Evolutionary conservation across 2,797 vertebrate species (phyloP).

Genomic region (Synaphobranchus kaupii): DNA sequence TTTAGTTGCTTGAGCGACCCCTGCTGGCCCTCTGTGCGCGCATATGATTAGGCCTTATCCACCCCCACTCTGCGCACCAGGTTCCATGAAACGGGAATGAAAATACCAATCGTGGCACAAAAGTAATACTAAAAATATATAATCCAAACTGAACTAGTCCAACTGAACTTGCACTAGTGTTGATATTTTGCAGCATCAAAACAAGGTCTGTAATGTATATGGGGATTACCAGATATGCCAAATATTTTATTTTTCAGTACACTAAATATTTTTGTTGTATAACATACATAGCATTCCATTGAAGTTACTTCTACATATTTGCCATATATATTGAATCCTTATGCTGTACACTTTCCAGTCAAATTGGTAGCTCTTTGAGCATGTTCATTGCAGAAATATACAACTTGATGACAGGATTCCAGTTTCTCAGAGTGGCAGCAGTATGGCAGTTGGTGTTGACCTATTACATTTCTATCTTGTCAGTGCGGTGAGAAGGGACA

Average conservation of each 20-base stretch:
- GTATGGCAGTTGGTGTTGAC: neutral
- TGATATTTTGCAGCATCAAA: neutral
- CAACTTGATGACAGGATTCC: neutral
- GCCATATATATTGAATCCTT: neutral
- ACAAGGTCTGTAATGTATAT: neutral
- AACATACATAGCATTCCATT: no score
- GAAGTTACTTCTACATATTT: neutral
- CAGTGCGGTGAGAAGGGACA: slow-evolving; percentile 98
- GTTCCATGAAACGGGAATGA: no score
- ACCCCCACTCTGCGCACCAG: no score
- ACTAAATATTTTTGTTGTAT: neutral
- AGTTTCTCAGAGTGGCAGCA: neutral
- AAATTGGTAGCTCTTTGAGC: neutral
- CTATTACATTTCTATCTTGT: slow-evolving; percentile 36
- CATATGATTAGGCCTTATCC: no score
- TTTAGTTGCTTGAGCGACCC: no score
- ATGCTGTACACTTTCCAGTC: neutral
- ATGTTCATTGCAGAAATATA: neutral
- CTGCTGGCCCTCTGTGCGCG: no score
- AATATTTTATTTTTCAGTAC: neutral
- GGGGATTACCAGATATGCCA: no score
- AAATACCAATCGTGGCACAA: no score
- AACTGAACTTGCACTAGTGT: neutral
- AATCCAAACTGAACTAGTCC: no score
- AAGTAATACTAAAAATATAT: no score